Evolutionary conservation across 2,888 invertebrate genomes (phyloP), one percentile per base, ranked within the genome.

Genomic region (Meloe dianella): DNA sequence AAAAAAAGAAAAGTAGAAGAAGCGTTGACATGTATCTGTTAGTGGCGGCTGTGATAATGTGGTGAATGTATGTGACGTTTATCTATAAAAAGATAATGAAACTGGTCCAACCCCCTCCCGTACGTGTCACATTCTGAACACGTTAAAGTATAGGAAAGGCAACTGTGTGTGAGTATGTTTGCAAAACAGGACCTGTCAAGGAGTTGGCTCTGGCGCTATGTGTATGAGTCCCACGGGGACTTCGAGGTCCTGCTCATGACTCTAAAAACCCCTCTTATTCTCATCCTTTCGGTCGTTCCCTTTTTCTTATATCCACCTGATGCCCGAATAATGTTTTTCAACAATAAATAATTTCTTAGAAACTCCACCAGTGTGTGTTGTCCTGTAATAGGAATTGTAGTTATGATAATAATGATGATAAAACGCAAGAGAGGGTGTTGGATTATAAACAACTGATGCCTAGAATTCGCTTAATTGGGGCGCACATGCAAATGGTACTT

Each of bases 141-240:
- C 67, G 71, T 63, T 67, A 71, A 75, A 74, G 12, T 51, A 41
- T 41, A 41, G 35, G 12, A 35, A 3, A 12, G 14, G 12, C 6
- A n/a, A 7, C 10, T 41, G 7, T 14, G 78, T 75, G 76, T 74
- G 79, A 77, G 80, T 76, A 78, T 81, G 80, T 81, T 81, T 81
- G 81, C 80, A 79, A 81, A 82, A 54, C 54, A 80, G 75, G 77
- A 79, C 80, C 77, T 81, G 82, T 80, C 82, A 81, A 77, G 81
- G 76, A 77, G 79, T 75, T 63, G 54, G 54, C 47, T 41, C 27
- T 41, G 41, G 41, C 10, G 41, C n/a, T 41, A 41, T 22, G 77
- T 77, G 75, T 81, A 82, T 78, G 79, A 78, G 77, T 80, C 82
- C 78, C 81, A 60, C 57, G 82, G 75, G 79, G 72, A 71, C 72